Evolutionary conservation across 2,797 vertebrate genomes (phyloP).

Genomic region (Nyctalus aviator): DNA sequence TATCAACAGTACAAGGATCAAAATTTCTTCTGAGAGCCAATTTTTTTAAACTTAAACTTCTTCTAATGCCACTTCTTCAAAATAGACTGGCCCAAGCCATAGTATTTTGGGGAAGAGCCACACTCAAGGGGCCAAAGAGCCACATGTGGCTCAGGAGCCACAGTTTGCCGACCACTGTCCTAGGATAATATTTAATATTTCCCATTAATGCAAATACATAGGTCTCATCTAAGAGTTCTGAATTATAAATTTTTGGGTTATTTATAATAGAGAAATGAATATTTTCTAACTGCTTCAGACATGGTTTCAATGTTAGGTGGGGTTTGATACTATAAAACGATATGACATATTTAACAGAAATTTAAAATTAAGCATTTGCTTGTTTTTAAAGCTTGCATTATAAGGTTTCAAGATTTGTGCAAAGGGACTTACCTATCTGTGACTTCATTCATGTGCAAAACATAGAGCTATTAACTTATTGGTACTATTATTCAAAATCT

Average conservation of each 20-base stretch:
- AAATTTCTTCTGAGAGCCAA: too few species aligned
- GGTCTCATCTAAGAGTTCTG: neutral
- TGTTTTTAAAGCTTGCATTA: neutral
- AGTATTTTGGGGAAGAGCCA: too few species aligned
- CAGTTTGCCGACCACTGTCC: neutral
- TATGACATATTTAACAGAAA: neutral
- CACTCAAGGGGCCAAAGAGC: too few species aligned
- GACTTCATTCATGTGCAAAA: neutral
- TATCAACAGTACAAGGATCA: too few species aligned
- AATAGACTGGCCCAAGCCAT: too few species aligned
- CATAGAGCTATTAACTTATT: neutral
- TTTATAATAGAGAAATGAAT: neutral
- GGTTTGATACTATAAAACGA: neutral
- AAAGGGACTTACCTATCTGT: neutral
- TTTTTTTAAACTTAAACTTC: too few species aligned
- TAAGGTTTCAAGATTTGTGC: neutral
- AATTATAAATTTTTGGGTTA: neutral
- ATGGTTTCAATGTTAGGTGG: neutral
- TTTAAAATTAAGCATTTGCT: neutral
- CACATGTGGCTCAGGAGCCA: too few species aligned
- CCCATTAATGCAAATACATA: constrained; percentile 18
- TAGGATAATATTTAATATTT: constrained; percentile 12
- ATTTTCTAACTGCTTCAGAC: neutral
- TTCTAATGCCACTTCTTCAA: too few species aligned
- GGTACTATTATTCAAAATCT: neutral